Percentiles rank a stretch among this genome's conserved stretches.
These are phyloP conservation scores for Galagoides demidoff DNA, from an alignment of 2,797 vertebrate genomes.

Conservation along the genomic window DNA sequence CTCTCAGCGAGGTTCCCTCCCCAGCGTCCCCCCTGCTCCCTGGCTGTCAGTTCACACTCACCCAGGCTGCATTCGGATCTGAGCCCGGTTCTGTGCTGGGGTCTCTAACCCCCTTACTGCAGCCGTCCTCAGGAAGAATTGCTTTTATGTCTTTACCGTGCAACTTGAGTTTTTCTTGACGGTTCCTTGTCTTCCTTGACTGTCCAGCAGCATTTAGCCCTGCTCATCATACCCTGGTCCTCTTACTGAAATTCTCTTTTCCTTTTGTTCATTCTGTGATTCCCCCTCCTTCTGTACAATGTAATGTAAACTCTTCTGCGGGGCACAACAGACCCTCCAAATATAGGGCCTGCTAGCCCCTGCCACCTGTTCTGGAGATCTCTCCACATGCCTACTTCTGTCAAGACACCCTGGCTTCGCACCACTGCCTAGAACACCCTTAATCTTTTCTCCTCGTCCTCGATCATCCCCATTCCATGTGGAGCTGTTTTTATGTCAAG, in stretches of 20 bases:
- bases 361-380: background rate
- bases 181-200: background rate
- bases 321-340: background rate
- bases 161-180: background rate
- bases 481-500: background rate
- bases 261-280: background rate
- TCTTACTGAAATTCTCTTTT: background rate
- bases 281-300: background rate
- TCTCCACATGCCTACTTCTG: fast-evolving
- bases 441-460: background rate
- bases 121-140: background rate
- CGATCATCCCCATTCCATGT: background rate
- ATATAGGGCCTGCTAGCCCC: background rate
- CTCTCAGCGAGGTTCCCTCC: background rate
- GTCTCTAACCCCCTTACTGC: background rate
- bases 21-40: background rate
- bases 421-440: background rate
- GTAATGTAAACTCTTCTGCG: background rate
- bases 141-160: too few species aligned
- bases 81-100: background rate
- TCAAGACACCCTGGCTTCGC: background rate
- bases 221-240: background rate
- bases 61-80: fast-evolving
- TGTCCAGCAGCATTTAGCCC: background rate
- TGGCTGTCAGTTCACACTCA: background rate